Percentiles rank a stretch among this genome's conserved stretches.
These are phyloP conservation scores for Pantelozetes paolii DNA, from an alignment of 2,888 invertebrate genomes.

Conservation along the genomic window DNA sequence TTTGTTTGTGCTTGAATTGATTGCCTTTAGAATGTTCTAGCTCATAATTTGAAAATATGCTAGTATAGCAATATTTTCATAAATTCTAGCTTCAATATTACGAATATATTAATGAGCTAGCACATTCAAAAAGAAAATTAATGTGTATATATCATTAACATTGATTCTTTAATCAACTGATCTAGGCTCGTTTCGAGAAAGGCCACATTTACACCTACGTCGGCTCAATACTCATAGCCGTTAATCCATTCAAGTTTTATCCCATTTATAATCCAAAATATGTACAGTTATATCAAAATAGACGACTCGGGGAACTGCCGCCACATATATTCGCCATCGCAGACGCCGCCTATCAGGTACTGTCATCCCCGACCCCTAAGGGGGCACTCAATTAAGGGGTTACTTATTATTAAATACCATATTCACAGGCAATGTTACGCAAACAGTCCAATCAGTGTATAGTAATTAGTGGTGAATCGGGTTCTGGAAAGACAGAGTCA, in stretches of 20 bases:
- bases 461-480: slow-evolving; percentile 90
- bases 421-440: slow-evolving; percentile 70
- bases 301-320: slow-evolving; percentile 81
- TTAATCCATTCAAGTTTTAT: slow-evolving; percentile 76
- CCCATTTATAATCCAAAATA: slow-evolving; percentile 97
- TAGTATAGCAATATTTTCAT: too few relatives aligned
- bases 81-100: too few relatives aligned
- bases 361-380: too few relatives aligned
- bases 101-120: too few relatives aligned
- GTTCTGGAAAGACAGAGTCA: slow-evolving; percentile 94
- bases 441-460: slow-evolving; percentile 87
- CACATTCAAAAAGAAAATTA: too few relatives aligned
- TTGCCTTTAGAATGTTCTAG: too few relatives aligned
- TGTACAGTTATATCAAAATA: slow-evolving; percentile 89
- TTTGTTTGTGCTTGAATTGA: slow-evolving; percentile 46
- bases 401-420: too few relatives aligned
- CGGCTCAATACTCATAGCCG: slow-evolving; percentile 88
- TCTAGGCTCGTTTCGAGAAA: slow-evolving; percentile 41
- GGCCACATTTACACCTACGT: slow-evolving; percentile 66
- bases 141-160: too few relatives aligned
- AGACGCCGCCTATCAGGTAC: slow-evolving; percentile 76
- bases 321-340: slow-evolving; percentile 96
- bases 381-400: too few relatives aligned
- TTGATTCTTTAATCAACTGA: background rate
- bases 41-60: too few relatives aligned